phyloP scores from a whole-genome alignment of 2,797 vertebrate genomes.

The Sebastes alutus region DNA sequence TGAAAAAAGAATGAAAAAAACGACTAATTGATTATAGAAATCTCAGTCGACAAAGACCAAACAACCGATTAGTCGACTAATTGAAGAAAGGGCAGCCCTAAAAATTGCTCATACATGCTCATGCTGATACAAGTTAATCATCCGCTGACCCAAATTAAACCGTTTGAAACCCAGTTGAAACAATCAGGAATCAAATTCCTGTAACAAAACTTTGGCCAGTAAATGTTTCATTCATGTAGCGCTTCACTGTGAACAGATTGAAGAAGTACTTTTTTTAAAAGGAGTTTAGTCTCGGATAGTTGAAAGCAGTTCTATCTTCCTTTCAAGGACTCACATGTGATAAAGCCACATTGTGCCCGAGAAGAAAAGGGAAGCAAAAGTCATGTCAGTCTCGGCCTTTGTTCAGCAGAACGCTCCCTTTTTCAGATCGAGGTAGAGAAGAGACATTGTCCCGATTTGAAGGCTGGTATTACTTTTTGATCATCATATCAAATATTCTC shows the following conservation, averaged over 20 bases:
- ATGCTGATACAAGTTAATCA: not conserved
- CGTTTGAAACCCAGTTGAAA: not conserved
- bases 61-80: not conserved
- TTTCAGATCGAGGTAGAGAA: constrained; percentile 18
- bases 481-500: constrained; percentile 22
- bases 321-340: constrained; percentile 29
- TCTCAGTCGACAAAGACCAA: too few species aligned
- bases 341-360: constrained; percentile 32
- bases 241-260: not conserved
- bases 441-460: constrained; percentile 13
- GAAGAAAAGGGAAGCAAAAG: constrained; percentile 40
- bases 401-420: constrained; percentile 13
- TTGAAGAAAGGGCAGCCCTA: too few species aligned
- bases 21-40: too few species aligned
- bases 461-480: constrained; percentile 14
- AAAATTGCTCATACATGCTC: too few species aligned
- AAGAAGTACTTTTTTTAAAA: constrained; percentile 16
- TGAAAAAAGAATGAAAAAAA: too few species aligned
- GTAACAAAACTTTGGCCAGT: not conserved
- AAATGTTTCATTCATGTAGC: constrained; percentile 4
- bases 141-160: not conserved
- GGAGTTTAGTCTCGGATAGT: constrained; percentile 4
- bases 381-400: constrained; percentile 35
- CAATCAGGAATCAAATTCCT: not conserved
- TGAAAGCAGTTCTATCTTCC: constrained; percentile 8